Percentiles rank a stretch among this genome's conserved stretches.
These are phyloP conservation scores for Heliconius ethilla DNA, from an alignment of 2,888 invertebrate species.

Conservation along the genomic window DNA sequence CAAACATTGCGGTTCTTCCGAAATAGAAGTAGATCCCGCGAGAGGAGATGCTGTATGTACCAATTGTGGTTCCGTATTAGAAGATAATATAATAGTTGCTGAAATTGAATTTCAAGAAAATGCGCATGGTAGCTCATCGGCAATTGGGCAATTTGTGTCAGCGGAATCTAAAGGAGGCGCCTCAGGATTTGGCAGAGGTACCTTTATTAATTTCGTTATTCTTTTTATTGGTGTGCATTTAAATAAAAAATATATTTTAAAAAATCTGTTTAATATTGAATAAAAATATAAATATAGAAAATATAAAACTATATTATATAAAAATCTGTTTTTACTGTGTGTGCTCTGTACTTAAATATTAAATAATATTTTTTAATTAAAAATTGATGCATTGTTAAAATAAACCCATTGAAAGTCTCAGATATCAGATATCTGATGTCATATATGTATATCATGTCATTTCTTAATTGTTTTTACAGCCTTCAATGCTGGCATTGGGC, in stretches of 20 bases:
- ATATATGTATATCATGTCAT: not conserved
- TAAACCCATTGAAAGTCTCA: too few species aligned
- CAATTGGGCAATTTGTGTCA: slow-evolving; percentile 96
- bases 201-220: not conserved
- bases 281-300: too few species aligned
- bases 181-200: slow-evolving; percentile 89
- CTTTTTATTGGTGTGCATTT: not conserved
- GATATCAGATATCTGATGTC: not conserved
- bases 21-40: slow-evolving; percentile 96
- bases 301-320: too few species aligned
- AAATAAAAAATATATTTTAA: not conserved
- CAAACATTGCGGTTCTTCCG: slow-evolving; percentile 92
- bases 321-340: too few species aligned
- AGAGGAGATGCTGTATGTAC: slow-evolving; percentile 98
- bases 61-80: slow-evolving; percentile 96
- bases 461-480: slow-evolving; percentile 70
- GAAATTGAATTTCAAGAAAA: slow-evolving; percentile 98
- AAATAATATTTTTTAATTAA: too few species aligned
- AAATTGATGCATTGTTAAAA: too few species aligned
- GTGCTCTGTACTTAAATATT: too few species aligned
- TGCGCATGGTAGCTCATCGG: slow-evolving; percentile 91
- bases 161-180: slow-evolving; percentile 93
- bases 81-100: slow-evolving; percentile 97
- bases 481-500: slow-evolving; percentile 89
- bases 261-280: not conserved